Base-by-base conservation (phyloP, 2,113 vertebrate genomes). In the Chionomys nivalis region DNA sequence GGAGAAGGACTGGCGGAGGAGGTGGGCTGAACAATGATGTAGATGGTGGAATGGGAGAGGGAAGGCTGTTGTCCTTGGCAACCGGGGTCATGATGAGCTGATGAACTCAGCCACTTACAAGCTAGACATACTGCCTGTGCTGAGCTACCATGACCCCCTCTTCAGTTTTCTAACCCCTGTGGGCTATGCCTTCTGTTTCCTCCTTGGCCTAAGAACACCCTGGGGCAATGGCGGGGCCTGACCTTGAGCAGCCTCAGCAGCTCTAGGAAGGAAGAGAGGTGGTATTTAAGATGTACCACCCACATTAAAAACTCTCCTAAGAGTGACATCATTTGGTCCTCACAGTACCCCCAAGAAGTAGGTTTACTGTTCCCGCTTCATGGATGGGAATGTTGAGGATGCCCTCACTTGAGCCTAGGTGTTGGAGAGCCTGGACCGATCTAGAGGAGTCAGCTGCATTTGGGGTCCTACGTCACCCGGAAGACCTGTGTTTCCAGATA, bases 301-400 rank as follows among this genome's bases (percentile, higher is more conserved):
- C 7, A 4, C 31, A 49, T n/a, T n/a, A 85, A 83, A 36, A 96
- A 89, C 90, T 93, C 97, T 96, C 58, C 58, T 21, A 96, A 97
- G 73, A 88, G 33, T 68, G 72, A 16, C 12, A 5, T 33, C 76
- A 58, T 68, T 89, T 94, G 70, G 7, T 90, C 75, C 93, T 97
- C 94, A 90, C 94, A 96, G 95, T 93, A 31, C 87, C 82, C 85
- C 70, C 7, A 26, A 49, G 70, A 52, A 10, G 31, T 10, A 26
- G 52, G 2, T 26, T 39, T 76, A 68, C 24, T 12, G 2, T 55
- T 61, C 39, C 91, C 91, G 96, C 93, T 98, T 97, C 96, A 96
- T 89, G 94, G 97, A 95, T 83, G 94, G 97, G 96, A 91, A 97
- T 96, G 97, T 58, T 89, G 97, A 98, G 97, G 97, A 95, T 98